A percentile compares a stretch with the other conserved stretches of the same genome.
Evolutionary conservation across 2,888 invertebrate genomes (phyloP).

Genomic region (Drosophila acutilabella): DNA sequence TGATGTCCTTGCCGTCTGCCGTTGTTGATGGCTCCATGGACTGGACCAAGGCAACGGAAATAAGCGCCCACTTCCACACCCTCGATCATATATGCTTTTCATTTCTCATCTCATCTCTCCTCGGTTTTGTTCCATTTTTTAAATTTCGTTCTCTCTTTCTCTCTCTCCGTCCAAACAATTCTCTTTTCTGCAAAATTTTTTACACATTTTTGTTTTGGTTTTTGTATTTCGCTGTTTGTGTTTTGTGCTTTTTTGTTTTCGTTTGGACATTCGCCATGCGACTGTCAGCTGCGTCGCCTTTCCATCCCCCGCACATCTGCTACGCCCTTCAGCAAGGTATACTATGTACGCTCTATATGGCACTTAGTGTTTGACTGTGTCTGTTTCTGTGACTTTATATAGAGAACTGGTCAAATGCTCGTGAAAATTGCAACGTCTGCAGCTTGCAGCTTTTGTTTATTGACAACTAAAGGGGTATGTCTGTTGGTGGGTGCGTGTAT

Average conservation of each 20-base stretch:
- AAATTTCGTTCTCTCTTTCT: conserved; percentile 27
- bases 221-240: conserved; percentile 77
- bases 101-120: conserved; percentile 19
- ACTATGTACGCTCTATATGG: conserved; percentile 23
- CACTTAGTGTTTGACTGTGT: conserved; percentile 17
- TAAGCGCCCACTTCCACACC: not conserved
- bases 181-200: conserved; percentile 62
- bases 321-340: not conserved
- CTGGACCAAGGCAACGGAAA: conserved; percentile 30
- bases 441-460: conserved; percentile 77
- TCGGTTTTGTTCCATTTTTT: conserved; percentile 74
- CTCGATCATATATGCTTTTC: not conserved
- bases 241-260: conserved; percentile 76
- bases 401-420: conserved; percentile 58
- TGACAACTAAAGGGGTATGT: conserved; percentile 30
- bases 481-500: not conserved
- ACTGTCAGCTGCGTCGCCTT: conserved; percentile 72
- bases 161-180: not conserved
- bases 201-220: conserved; percentile 83
- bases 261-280: conserved; percentile 78
- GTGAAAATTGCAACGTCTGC: conserved; percentile 77
- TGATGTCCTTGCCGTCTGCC: conserved; percentile 65
- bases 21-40: conserved; percentile 64
- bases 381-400: conserved; percentile 5
- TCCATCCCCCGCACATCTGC: not conserved